Evolutionary conservation across 2,797 vertebrate species (phyloP), one percentile per base, ranked within the genome.

Genomic region (Cyprinodon diabolis): DNA sequence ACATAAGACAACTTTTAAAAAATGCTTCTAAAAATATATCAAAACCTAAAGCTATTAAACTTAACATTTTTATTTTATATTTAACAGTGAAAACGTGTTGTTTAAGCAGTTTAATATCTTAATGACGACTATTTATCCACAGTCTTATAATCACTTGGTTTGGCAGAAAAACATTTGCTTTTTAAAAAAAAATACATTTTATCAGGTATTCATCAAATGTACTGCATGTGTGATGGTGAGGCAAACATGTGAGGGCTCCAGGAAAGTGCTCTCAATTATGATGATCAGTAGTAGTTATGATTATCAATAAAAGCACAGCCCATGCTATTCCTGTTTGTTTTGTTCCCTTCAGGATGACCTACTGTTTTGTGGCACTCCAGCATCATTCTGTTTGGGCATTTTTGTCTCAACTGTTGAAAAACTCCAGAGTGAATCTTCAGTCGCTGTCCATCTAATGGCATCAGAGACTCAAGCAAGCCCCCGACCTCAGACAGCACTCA

Each of bases 401-500:
- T 87, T 89, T 77, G 82, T 79, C 86, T 87, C 51, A 81, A 87
- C 77, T 82, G 83, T 82, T 84, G 66, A 85, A 89, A 88, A 86
- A 87, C 84, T 85, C 79, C 35, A 21, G 85, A 88, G 88, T 87
- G 88, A 92, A 89, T 92, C 91, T 90, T 90, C 79, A 77, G 84
- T 80, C 10, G 68, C 85, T 92, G 92, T 93, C 91, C 91, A 86
- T 93, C 89, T 91, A 90, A 87, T 90, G 90, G 87, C 92, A 90
- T 92, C 85, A 91, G 90, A 92, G 84, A 87, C 84, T 91, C 9
- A 76, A 76, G 81, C 68, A 58, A 87, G 81, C 76, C 80, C 83
- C 84, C 69, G 70, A 90, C 91, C 90, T 90, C 82, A 90, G 93
- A 93, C 92, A 93, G 93, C 92, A 90, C 92, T 94, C 93, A 93